Evolutionary conservation across 2,113 vertebrate species (phyloP), one percentile per base, ranked within the genome.

Genomic region (Miniopterus natalensis): DNA sequence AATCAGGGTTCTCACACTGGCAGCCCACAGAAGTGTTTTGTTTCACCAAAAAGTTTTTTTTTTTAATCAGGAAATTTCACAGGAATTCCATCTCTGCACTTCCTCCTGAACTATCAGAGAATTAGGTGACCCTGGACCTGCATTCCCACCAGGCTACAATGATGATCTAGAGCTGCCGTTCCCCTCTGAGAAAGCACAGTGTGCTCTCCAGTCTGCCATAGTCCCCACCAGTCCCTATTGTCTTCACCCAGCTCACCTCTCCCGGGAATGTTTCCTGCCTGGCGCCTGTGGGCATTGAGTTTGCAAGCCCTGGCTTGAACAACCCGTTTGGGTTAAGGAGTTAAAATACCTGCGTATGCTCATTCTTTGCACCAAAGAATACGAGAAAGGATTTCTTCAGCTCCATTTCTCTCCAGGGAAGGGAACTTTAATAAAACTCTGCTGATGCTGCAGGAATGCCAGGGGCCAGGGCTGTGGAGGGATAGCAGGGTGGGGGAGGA

Each of bases 341-440:
- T 95, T 80, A 83, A 90, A 90, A 84, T 20, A 51, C 36, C 63
- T 59, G 47, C 6, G 3, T 18, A 27, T 49, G 78, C 40, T 95
- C 73, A 88, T 75, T 94, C 53, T 94, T 92, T 57, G 45, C 11
- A 7, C 65, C 63, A 45, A 70, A 57, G 71, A 83, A 91, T 68
- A 88, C 90, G n/a, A 91, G 45, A 68, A 95, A 73, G 49, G 66
- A 83, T 75, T n/a, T 92, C 57, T 88, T 91, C 59, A 61, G 53
- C 53, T 93, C 90, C 29, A 17, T 79, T 92, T 94, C 84, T 92
- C 71, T 92, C 61, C 65, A 55, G 85, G 25, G 49, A 65, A 73
- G 73, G 45, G 73, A 95, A 96, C 55, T 92, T 95, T 73, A 90
- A 96, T 95, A 92, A 95, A 70, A 83, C 29, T 31, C 71, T 73